Conservation (phyloP, 2,888 invertebrate species). For the Stegana nigrithorax region DNA sequence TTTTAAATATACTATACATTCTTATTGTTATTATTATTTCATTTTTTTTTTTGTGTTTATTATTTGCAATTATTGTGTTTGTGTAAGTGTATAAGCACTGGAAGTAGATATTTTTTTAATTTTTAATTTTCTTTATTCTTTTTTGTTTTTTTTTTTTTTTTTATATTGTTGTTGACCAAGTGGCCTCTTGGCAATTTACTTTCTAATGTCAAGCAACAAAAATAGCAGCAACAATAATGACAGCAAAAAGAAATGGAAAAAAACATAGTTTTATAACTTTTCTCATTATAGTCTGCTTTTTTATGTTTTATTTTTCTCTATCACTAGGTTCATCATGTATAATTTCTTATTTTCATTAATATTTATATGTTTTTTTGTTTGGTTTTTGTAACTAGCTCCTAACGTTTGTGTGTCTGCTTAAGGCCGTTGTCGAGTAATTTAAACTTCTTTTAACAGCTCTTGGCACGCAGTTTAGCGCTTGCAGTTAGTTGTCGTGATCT, state of each 20-base stretch:
- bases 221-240: conserved; percentile 14
- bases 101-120: too few relatives aligned
- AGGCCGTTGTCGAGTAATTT: too few relatives aligned
- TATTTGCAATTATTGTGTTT: conserved; percentile 10
- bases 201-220: conserved; percentile 59
- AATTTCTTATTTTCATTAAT: conserved; percentile 6
- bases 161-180: conserved; percentile 47
- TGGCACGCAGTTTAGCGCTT: too few relatives aligned
- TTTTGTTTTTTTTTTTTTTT: conserved; percentile 20
- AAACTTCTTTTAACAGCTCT: too few relatives aligned
- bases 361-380: not conserved
- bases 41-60: conserved; percentile 16
- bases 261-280: conserved; percentile 9
- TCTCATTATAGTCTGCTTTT: not conserved
- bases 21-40: too few relatives aligned
- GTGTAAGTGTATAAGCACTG: too few relatives aligned
- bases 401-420: not conserved
- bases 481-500: too few relatives aligned
- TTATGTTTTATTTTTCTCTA: not conserved
- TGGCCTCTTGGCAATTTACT: conserved; percentile 59
- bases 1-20: conserved; percentile 26
- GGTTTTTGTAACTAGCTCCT: not conserved
- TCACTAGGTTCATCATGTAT: not conserved
- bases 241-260: conserved; percentile 22
- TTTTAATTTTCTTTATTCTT: conserved; percentile 18